These are phyloP conservation scores for Philereme transversata DNA, from an alignment of 2,888 invertebrate genomes.

Conservation along the genomic window DNA sequence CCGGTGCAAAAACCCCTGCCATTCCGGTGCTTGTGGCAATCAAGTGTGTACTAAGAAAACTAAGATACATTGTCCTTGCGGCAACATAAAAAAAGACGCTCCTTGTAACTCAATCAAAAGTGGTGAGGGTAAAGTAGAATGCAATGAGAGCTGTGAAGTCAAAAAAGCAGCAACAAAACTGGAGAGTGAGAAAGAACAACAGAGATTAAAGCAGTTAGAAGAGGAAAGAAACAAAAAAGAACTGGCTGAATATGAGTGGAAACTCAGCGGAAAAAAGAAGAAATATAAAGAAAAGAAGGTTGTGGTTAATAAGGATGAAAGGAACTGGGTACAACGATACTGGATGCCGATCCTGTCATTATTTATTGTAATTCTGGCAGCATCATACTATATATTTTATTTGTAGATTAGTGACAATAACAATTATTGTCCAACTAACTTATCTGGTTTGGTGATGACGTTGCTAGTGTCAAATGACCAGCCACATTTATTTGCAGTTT, in stretches of 20 bases:
- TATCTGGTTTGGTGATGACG: too few species aligned
- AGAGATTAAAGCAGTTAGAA: conserved; percentile 83
- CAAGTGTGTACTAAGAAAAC: conserved; percentile 91
- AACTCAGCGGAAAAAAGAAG: conserved; percentile 87
- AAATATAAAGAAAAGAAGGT: conserved; percentile 77
- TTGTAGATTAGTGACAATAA: conserved; percentile 28
- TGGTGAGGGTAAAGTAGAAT: conserved; percentile 77
- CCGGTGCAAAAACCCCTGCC: conserved; percentile 89
- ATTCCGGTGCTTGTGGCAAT: conserved; percentile 87
- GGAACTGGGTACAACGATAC: conserved; percentile 69
- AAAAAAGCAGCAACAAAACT: conserved; percentile 82
- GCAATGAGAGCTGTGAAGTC: conserved; percentile 86
- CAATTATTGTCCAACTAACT: neutral
- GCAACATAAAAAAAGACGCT: conserved; percentile 89
- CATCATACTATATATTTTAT: conserved; percentile 50
- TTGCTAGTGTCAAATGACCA: too few species aligned
- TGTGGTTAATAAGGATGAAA: conserved; percentile 71
- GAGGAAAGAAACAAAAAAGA: conserved; percentile 88
- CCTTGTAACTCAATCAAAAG: conserved; percentile 85
- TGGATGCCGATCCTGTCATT: conserved; percentile 68
- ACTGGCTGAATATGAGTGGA: conserved; percentile 90
- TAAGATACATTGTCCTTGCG: conserved; percentile 91
- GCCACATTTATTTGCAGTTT: too few species aligned
- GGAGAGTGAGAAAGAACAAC: conserved; percentile 81
- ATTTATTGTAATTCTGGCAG: conserved; percentile 52